phyloP scores from a whole-genome alignment of 2,113 vertebrate species.

The Istiophorus platypterus region DNA sequence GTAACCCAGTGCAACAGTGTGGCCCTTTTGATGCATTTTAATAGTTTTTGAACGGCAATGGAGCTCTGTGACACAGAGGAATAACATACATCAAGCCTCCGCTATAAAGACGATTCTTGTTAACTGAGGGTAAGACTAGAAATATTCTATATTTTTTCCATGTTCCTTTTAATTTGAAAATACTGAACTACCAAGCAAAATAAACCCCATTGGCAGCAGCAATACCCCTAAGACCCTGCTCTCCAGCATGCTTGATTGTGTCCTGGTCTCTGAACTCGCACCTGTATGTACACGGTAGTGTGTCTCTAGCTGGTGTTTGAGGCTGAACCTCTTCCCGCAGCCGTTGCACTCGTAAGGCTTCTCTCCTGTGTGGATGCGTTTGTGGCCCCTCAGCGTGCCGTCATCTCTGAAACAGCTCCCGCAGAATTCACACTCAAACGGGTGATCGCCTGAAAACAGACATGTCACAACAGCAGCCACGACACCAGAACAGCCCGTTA shows the following conservation, averaged over 20 bases:
- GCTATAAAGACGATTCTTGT: background rate
- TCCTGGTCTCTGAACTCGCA: constrained; percentile 66
- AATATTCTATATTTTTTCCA: background rate
- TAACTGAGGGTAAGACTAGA: background rate
- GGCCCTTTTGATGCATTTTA: constrained; percentile 1
- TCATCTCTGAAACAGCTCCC: constrained; percentile 99
- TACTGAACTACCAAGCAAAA: background rate
- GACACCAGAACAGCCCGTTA: constrained; percentile 23
- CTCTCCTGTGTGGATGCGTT: constrained; percentile 96
- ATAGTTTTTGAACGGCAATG: background rate
- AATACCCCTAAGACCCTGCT: background rate
- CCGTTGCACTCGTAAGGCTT: constrained; percentile 97
- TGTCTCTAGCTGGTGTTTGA: constrained; percentile 99
- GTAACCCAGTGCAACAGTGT: background rate
- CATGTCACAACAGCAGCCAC: constrained; percentile 37
- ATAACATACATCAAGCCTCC: background rate
- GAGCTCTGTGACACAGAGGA: background rate
- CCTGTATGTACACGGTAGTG: constrained; percentile 98
- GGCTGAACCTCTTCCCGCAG: constrained; percentile 98
- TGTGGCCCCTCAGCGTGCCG: constrained; percentile 97
- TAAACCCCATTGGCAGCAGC: too few relatives aligned
- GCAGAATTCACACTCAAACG: constrained; percentile 98
- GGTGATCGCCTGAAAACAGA: constrained; percentile 92
- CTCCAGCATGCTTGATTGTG: too few relatives aligned
- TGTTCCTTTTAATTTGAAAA: background rate